Percentiles rank a stretch among this genome's conserved stretches.
Conservation (phyloP, 2,113 vertebrate genomes). For the Anoura caudifer region DNA sequence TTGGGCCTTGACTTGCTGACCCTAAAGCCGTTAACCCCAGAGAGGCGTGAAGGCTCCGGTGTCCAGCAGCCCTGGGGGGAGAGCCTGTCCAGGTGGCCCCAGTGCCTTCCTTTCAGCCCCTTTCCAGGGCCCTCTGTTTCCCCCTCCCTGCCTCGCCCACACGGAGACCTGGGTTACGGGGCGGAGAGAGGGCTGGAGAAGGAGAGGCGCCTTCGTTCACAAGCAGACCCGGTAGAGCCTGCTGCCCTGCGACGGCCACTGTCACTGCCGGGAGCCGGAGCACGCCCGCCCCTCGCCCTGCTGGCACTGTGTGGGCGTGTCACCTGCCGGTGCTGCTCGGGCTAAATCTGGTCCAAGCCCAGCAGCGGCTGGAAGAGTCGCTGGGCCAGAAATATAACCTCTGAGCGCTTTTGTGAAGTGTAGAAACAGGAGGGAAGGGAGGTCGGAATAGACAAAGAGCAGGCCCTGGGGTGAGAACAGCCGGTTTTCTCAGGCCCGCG, state of each 20-base stretch:
- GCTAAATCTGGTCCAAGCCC: conserved; percentile 43
- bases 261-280: background rate
- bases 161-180: background rate
- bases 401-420: conserved; percentile 22
- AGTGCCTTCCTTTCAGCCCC: fast-evolving
- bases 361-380: background rate
- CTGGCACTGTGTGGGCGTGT: background rate
- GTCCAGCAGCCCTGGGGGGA: background rate
- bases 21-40: background rate
- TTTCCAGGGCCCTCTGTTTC: background rate
- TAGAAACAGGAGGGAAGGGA: background rate
- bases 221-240: background rate
- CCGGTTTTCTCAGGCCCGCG: background rate
- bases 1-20: background rate
- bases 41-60: background rate
- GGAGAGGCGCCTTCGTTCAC: fast-evolving
- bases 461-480: background rate
- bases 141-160: background rate
- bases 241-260: background rate
- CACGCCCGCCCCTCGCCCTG: too few species aligned
- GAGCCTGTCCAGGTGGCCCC: background rate
- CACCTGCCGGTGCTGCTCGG: background rate
- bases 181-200: background rate
- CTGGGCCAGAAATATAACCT: conserved; percentile 59
- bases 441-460: background rate